Evolutionary conservation across 2,113 vertebrate species (phyloP).

Genomic region (Thunnus thynnus): DNA sequence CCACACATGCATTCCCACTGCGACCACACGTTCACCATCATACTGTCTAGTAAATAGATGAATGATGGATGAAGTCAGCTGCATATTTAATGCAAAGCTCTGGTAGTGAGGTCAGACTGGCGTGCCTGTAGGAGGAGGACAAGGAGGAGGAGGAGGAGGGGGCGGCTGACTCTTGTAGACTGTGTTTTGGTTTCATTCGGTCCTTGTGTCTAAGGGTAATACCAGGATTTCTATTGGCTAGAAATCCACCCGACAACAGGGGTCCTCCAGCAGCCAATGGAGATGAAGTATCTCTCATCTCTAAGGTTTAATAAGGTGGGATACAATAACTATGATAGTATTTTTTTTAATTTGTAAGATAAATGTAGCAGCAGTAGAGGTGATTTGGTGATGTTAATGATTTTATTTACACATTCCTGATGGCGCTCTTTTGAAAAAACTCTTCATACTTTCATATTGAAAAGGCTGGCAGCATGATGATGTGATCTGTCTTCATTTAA

Average conservation of each 20-base stretch:
- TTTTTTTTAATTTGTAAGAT: constrained; percentile 5
- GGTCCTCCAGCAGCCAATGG: constrained; percentile 61
- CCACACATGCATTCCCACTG: not conserved
- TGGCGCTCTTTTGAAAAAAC: too few species aligned
- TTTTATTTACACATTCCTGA: not conserved
- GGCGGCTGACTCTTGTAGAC: not conserved
- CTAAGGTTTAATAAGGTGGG: constrained; percentile 12
- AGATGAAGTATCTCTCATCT: constrained; percentile 5
- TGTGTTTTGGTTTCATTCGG: constrained; percentile 34
- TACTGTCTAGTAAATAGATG: constrained; percentile 63
- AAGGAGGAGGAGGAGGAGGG: not conserved
- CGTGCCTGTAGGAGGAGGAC: constrained; percentile 15
- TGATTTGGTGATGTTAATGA: not conserved
- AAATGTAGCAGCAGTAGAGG: not conserved
- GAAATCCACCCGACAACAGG: constrained; percentile 71
- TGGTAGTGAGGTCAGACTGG: constrained; percentile 56
- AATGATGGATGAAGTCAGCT: constrained; percentile 75
- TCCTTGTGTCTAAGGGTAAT: not conserved
- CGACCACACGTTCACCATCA: constrained; percentile 1
- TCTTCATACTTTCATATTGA: not conserved
- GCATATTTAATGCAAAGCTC: constrained; percentile 73
- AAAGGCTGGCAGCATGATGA: not conserved
- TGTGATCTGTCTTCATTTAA: not conserved
- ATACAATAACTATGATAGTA: not conserved
- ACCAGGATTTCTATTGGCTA: constrained; percentile 51